Evolutionary conservation across 2,888 invertebrate species (phyloP), one percentile per base, ranked within the genome.

Genomic region (Euphydryas editha): DNA sequence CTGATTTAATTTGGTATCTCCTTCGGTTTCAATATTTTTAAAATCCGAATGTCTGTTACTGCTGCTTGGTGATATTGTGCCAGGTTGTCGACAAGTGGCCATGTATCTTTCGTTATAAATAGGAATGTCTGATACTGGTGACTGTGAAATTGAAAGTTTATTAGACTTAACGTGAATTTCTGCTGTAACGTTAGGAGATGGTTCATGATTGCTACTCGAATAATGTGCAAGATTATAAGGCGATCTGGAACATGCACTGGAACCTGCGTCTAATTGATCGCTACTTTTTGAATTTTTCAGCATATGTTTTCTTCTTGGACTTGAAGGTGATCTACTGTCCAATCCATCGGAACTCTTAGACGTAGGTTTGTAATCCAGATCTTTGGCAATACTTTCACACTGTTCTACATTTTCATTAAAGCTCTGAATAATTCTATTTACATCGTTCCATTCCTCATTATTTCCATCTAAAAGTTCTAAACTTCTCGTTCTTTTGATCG

Each of bases 401-500:
- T 83, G 81, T 74, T 88, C 88, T 62, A 83, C 72, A 70, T 87
- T 87, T 73, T 86, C 81, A 72, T 92, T 90, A 72, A 88, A 92
- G 61, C 79, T 86, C 64, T 82, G 86, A 68, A 89, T 86, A 58
- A 90, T 83, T 59, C 74, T 79, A 72, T 88, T 84, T 0, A 89
- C 91, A 80, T 81, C 85, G 60, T 87, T 88, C 93, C 90, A 92
- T 71, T 90, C 88, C 73, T 86, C 88, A 11, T 85, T 82, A 54
- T 88, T 86, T 39, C 85, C 90, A 76, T 95, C 94, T 42, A 96
- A 79, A 68, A 96, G 81, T 80, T 97, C 96, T 74, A 96, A 86
- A 73, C 96, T 96, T 72, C 95, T 94, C 0, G 96, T 95, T 59
- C 96, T 88, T 51, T 95, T 94, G 39, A 95, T 80, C 0, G 94